Base-by-base conservation (phyloP, 2,797 vertebrate species). In the Sebastes nivosus region DNA sequence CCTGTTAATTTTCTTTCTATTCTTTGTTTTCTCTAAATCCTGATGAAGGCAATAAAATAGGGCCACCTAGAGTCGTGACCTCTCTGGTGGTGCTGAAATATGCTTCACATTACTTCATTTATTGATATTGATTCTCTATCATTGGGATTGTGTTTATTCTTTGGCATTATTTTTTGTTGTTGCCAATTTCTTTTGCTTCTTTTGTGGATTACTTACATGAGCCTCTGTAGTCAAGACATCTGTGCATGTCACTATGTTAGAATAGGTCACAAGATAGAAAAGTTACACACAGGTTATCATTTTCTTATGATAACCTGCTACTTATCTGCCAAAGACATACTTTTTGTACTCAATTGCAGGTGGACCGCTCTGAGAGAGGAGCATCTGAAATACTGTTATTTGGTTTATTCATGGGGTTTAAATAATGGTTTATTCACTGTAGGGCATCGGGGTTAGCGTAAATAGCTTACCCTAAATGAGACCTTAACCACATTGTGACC, bases 391-490 rank as follows among this genome's bases (percentile, higher is more conserved):
- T 14, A 42, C 13, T 27, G 12, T 38, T 29, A 68, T 72, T 77
- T 82, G 59, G 38, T 77, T 89, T 76, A 82, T 85, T 87, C 27
- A 68, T 84, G 58, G 20, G 20, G 67, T 72, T 57, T 65, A 38
- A 59, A 82, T 79, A 60, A 80, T 79, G 57, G 30, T 81, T 87
- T 86, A 82, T 79, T 87, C 70, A 79, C 85, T 7, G 25, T 10
- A 10, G 55, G 6, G 18, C 13, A 72, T 75, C 16, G 59, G 29
- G 36, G 42, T 85, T 86, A 10, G 30, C 72, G 64, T 54, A 65
- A 86, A 80, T 32, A 82, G 58, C 27, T 81, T 38, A 81, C 72
- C 50, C 2, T 9, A 54, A 68, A 82, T 22, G 32, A 81, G 46
- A 75, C 59, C 74, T 75, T n/a, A 34, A 80, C 63, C n/a, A 12